A percentile compares a stretch with the other conserved stretches of the same genome.
Conservation (phyloP, 2,113 vertebrate species). For the Pachypanchax playfairii region DNA sequence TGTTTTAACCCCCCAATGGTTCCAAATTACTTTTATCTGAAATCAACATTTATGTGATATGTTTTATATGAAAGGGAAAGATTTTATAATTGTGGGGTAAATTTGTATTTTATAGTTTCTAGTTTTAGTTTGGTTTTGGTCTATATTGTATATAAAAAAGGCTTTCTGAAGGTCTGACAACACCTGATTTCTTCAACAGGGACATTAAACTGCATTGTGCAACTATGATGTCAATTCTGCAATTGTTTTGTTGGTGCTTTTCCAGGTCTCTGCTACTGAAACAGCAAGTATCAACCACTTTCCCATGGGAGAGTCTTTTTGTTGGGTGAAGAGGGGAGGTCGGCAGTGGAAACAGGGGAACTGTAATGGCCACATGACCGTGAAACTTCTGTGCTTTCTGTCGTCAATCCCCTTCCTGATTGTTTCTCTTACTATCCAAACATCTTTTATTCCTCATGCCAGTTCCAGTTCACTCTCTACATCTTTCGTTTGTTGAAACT, state of each 20-base stretch:
- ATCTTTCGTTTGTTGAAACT: constrained; percentile 11
- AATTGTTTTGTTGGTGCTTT: constrained; percentile 10
- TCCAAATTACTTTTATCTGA: too few relatives aligned
- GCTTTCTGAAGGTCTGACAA: background rate
- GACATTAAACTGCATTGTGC: constrained; percentile 41
- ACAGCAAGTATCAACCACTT: constrained; percentile 21
- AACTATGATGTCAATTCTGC: constrained; percentile 30
- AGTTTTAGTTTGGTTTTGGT: too few relatives aligned
- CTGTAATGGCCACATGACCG: constrained; percentile 1
- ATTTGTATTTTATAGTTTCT: too few relatives aligned
- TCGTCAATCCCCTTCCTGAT: constrained; percentile 6
- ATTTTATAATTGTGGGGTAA: too few relatives aligned
- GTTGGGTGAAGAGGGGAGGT: constrained; percentile 7
- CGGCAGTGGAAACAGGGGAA: background rate
- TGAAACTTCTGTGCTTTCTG: constrained; percentile 4
- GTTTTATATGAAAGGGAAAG: too few relatives aligned
- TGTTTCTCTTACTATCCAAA: background rate
- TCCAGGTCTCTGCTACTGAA: background rate
- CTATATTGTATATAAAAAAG: too few relatives aligned
- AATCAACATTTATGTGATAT: too few relatives aligned
- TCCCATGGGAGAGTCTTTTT: constrained; percentile 29
- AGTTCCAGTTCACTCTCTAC: background rate
- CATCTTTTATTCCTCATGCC: constrained; percentile 15
- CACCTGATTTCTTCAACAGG: background rate
- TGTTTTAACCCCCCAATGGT: too few relatives aligned